A percentile compares a stretch with the other conserved stretches of the same genome.
These are phyloP conservation scores for Notospermus geniculatus DNA, from an alignment of 1,140 invertebrate genomes.

Conservation along the genomic window DNA sequence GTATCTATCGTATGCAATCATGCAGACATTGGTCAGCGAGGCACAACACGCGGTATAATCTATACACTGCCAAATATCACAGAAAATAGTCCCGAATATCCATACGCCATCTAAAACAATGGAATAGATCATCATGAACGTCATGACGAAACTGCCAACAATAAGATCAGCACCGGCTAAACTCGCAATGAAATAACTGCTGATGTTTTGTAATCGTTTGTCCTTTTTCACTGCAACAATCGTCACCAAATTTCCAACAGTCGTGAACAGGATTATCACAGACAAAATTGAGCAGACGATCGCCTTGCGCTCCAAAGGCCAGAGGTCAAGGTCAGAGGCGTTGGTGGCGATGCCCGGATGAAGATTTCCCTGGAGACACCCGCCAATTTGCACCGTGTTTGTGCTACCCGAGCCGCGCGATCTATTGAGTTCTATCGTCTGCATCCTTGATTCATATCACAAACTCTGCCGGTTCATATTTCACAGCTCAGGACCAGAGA, in stretches of 20 bases:
- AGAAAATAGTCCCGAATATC: neutral
- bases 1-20: conserved; percentile 2
- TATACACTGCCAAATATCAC: conserved; percentile 2
- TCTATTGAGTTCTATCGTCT: no score
- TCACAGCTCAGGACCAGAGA: no score
- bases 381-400: neutral
- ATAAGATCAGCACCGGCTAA: conserved; percentile 3
- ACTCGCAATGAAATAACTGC: neutral
- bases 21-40: neutral
- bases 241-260: conserved; percentile 1
- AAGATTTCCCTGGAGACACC: neutral
- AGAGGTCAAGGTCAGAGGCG: conserved; percentile 1
- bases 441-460: no score
- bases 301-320: neutral
- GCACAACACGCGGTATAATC: conserved; percentile 1
- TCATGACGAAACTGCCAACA: neutral
- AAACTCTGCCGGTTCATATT: no score
- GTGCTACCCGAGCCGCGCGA: no score
- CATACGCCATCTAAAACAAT: conserved; percentile 1
- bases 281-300: conserved; percentile 1
- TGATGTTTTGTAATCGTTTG: conserved; percentile 4
- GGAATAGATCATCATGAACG: neutral
- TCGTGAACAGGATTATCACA: neutral
- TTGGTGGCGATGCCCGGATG: neutral
- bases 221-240: neutral